Percentiles rank a stretch among this genome's conserved stretches.
Evolutionary conservation across 2,888 invertebrate species (phyloP).

Genomic region (Protodeltote pygarga): DNA sequence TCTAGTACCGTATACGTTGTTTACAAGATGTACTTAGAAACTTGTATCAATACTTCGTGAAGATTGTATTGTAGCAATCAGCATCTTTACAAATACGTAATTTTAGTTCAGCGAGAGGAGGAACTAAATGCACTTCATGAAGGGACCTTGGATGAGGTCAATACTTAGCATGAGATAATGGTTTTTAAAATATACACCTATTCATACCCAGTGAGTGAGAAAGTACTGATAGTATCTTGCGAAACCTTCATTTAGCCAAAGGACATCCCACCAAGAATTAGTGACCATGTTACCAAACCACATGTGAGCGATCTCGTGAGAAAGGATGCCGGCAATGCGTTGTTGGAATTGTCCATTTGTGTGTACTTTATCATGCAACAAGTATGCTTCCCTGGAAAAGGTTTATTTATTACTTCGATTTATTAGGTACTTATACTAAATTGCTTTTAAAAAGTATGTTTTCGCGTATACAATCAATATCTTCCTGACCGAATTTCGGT

Average conservation of each 20-base stretch:
- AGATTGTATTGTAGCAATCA: no score
- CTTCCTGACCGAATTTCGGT: no score
- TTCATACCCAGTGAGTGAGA: conserved; percentile 84
- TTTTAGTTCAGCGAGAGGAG: no score
- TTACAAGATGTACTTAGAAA: no score
- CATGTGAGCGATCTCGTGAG: conserved; percentile 92
- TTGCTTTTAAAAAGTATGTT: no score
- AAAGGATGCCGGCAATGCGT: conserved; percentile 85
- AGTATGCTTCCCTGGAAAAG: conserved; percentile 74
- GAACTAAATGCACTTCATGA: no score
- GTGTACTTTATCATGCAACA: conserved; percentile 74
- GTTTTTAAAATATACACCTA: background rate
- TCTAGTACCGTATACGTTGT: no score
- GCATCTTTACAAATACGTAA: no score
- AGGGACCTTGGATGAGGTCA: no score
- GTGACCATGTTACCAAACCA: conserved; percentile 91
- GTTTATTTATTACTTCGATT: background rate
- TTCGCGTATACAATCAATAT: no score
- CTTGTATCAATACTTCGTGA: no score
- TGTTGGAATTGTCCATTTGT: conserved; percentile 81
- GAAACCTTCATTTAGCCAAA: conserved; percentile 90
- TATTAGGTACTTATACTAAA: background rate
- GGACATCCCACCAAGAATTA: conserved; percentile 88
- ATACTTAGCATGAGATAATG: no score
- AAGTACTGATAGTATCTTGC: conserved; percentile 92